Evolutionary conservation across 2,113 vertebrate species (phyloP), one percentile per base, ranked within the genome.

Genomic region (Prolemur simus): DNA sequence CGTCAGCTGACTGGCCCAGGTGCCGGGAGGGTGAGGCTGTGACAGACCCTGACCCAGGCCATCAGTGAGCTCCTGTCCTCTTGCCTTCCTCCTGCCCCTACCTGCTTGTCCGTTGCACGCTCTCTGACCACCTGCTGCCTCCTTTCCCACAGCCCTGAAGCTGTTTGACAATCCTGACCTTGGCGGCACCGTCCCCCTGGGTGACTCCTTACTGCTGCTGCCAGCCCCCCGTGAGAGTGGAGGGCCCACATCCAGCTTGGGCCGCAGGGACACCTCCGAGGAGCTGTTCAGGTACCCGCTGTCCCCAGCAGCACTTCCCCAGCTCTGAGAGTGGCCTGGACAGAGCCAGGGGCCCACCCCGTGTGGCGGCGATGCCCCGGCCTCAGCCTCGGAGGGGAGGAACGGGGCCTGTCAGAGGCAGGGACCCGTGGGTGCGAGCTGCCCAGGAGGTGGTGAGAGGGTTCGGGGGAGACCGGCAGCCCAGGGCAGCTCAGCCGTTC

Each of bases 131-230:
- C 45, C 45, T 71, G 54, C 25, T 5, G 5, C 85, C 69, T 1
- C 37, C 92, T 93, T 13, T 54, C 90, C 97, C 86, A 6, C 98
- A 99, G 99, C 98, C 96, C 95, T 99, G 97, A 98, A 98, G 69
- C 92, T 99, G 78, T 99, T 99, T 96, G 99, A 99, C 18, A 99
- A 99, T 56, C 99, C 98, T 76, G 99, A 99, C 85, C 98, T 99
- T 0, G 99, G 99, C 3, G 99, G 99, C 32, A 68, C 87, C 0
- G 98, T 99, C 25, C 96, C 96, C 87, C 60, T 98, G 81, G 99
- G 98, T 5, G 99, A 99, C 87, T 98, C 99, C 21, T 94, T 99
- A 8, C 96, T 99, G 91, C 97, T 99, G 84, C 97, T 99, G 88
- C 98, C 99, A 3, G 92, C 97, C 9, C 95, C 98, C 69, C 93